Conservation (phyloP, 35 echinoderm and acorn worm genomes). For the Chiridota heheva region DNA sequence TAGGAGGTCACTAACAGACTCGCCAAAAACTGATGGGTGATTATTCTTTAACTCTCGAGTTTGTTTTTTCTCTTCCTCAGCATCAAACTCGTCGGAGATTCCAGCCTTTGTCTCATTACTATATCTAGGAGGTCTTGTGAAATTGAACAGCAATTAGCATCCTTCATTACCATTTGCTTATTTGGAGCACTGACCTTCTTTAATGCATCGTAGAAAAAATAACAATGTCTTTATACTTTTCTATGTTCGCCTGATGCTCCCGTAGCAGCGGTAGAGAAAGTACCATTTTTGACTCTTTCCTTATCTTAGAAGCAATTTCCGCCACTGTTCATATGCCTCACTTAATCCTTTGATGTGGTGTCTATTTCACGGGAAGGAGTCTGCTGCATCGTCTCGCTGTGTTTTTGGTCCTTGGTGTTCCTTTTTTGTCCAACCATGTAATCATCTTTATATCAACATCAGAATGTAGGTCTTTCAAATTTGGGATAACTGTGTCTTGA, state of each 20-base stretch:
- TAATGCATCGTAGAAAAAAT: background rate
- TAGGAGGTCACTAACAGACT: background rate
- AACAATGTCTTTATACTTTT: background rate
- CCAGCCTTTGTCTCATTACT: background rate
- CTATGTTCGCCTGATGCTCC: background rate
- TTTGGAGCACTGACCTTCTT: background rate
- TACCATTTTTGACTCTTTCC: background rate
- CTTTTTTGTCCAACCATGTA: too few species aligned
- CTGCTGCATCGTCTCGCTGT: too few species aligned
- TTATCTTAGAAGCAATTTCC: background rate
- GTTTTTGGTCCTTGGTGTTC: too few species aligned
- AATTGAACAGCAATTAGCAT: constrained; percentile 18
- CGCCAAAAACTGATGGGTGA: constrained; percentile 25
- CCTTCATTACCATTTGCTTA: background rate
- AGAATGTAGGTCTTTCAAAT: too few species aligned
- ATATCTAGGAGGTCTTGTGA: background rate
- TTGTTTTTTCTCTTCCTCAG: constrained; percentile 6
- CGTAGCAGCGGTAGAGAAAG: background rate
- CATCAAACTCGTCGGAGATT: background rate
- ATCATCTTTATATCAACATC: too few species aligned
- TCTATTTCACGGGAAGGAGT: too few species aligned
- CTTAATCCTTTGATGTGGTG: background rate
- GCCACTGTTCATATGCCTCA: constrained; percentile 8
- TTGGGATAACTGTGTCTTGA: too few species aligned
- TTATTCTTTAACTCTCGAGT: background rate